These are phyloP conservation scores for Phalacrocorax pelagicus DNA, from an alignment of 2,113 vertebrate genomes.

Conservation along the genomic window DNA sequence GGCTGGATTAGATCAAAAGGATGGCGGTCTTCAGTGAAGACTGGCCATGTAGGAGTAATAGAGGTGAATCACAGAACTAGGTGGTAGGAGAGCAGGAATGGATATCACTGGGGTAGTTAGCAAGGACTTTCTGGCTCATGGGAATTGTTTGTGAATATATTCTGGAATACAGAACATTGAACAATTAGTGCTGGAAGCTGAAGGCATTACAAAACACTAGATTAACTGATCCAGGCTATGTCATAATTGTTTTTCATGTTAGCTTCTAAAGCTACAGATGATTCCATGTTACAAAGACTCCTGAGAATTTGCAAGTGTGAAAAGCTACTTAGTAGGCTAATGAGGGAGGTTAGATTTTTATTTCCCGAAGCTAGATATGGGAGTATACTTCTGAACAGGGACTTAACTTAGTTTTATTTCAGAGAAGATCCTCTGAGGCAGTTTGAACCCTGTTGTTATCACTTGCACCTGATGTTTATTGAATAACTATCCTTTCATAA, in stretches of 20 bases:
- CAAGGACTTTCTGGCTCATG: neutral
- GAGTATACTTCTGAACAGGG: neutral
- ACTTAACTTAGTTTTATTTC: neutral
- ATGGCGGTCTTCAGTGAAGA: neutral
- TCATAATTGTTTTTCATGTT: neutral
- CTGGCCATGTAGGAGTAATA: neutral
- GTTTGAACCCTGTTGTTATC: neutral
- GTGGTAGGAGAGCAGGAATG: neutral
- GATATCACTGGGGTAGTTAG: neutral
- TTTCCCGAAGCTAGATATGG: neutral
- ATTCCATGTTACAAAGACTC: neutral
- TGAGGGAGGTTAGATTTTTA: neutral
- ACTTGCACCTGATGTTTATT: conserved; percentile 1
- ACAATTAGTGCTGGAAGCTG: neutral
- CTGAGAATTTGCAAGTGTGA: neutral
- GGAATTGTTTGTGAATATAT: neutral
- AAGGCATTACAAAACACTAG: neutral
- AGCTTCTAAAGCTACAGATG: neutral
- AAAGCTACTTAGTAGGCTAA: conserved; percentile 12
- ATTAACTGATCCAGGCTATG: neutral
- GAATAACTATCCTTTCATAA: neutral
- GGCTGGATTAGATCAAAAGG: neutral
- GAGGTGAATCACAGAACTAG: neutral
- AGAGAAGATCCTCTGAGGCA: neutral
- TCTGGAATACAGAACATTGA: neutral